phyloP scores from a whole-genome alignment of 2,888 invertebrate genomes.

The Sesia apiformis region DNA sequence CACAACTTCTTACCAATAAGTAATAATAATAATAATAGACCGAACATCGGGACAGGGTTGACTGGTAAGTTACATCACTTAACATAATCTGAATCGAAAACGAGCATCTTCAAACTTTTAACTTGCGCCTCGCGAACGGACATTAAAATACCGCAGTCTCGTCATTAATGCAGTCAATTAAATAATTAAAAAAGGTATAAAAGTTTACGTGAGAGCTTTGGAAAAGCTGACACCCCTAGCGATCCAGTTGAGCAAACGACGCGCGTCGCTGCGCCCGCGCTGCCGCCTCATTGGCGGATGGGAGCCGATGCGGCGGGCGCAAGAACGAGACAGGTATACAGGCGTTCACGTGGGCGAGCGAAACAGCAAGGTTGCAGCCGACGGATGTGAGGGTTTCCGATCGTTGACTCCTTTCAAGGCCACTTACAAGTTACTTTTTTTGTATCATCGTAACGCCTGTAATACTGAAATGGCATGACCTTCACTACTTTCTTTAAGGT shows the following conservation, averaged over 20 bases:
- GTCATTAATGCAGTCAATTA: constrained; percentile 42
- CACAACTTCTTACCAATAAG: constrained; percentile 29
- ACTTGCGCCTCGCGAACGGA: constrained; percentile 14
- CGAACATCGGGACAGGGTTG: constrained; percentile 23
- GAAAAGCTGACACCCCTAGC: constrained; percentile 66
- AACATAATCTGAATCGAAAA: not conserved
- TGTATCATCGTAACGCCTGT: constrained; percentile 53
- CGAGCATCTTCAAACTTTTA: constrained; percentile 4
- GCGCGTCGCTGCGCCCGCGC: constrained; percentile 66
- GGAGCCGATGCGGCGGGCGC: constrained; percentile 32
- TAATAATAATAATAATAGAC: constrained; percentile 37
- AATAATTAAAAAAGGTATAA: constrained; percentile 41
- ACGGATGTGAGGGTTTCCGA: constrained; percentile 70
- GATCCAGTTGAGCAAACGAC: constrained; percentile 60
- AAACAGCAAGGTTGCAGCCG: constrained; percentile 42
- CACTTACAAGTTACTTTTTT: constrained; percentile 54
- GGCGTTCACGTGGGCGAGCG: constrained; percentile 23
- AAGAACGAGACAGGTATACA: constrained; percentile 29
- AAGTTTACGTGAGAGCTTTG: constrained; percentile 55
- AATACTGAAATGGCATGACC: constrained; percentile 55
- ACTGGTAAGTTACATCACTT: constrained; percentile 16
- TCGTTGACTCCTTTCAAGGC: constrained; percentile 71
- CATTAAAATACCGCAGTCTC: constrained; percentile 27
- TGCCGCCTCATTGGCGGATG: constrained; percentile 46
- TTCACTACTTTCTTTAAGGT: constrained; percentile 64